A percentile compares a stretch with the other conserved stretches of the same genome.
Conservation (phyloP, 2,113 vertebrate species). For the Mungos mungo region DNA sequence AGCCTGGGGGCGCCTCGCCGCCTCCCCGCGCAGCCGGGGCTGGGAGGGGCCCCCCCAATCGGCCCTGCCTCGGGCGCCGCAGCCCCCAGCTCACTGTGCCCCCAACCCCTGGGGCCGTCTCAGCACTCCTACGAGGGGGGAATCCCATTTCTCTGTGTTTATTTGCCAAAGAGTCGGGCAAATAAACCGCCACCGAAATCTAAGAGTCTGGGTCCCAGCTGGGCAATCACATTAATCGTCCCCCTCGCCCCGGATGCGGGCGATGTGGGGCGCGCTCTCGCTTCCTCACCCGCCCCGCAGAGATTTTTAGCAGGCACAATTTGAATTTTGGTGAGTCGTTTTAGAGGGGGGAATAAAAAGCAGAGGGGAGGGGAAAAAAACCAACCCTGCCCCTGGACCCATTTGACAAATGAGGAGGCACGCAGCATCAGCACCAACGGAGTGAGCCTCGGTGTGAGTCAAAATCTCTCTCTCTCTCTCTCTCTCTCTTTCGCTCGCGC, state of each 20-base stretch:
- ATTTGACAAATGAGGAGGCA: constrained; percentile 90
- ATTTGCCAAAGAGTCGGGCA: constrained; percentile 68
- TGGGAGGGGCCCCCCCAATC: neutral
- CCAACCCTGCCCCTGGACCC: constrained; percentile 84
- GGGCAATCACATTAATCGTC: constrained; percentile 85
- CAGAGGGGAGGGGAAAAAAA: constrained; percentile 54
- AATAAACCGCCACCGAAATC: constrained; percentile 64
- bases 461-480: constrained; percentile 69
- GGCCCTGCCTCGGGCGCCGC: neutral
- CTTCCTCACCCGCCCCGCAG: constrained; percentile 79
- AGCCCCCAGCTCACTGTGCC: neutral
- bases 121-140: constrained; percentile 54
- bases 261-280: constrained; percentile 77
- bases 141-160: constrained; percentile 71
- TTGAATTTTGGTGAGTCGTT: constrained; percentile 89
- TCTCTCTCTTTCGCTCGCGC: neutral
- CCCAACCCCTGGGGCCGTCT: neutral
- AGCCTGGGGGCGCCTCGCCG: neutral
- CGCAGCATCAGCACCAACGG: constrained; percentile 84
- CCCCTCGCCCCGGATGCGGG: constrained; percentile 81
- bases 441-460: constrained; percentile 84
- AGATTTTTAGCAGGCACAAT: constrained; percentile 88
- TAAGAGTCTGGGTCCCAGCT: constrained; percentile 82
- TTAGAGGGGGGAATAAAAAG: neutral
- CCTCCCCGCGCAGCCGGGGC: neutral